These are phyloP conservation scores for Odontomyia ornata DNA, from an alignment of 2,888 invertebrate genomes.

Conservation along the genomic window DNA sequence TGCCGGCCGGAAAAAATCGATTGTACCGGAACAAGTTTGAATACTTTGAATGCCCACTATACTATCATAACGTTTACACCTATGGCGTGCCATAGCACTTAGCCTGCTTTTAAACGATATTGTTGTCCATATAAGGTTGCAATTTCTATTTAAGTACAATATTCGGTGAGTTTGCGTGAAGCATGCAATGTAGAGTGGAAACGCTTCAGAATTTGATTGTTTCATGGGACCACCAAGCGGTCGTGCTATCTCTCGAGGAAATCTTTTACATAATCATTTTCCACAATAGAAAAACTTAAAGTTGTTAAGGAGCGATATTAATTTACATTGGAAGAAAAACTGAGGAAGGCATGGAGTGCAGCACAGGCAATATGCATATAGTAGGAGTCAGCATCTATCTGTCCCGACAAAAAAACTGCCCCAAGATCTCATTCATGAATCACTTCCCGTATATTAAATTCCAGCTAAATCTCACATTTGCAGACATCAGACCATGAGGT, in stretches of 20 bases:
- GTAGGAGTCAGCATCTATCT: too few relatives aligned
- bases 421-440: not conserved
- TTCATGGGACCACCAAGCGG: too few relatives aligned
- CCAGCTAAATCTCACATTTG: not conserved
- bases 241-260: too few relatives aligned
- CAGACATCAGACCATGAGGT: not conserved
- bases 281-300: too few relatives aligned
- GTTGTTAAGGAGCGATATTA: too few relatives aligned
- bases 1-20: constrained; percentile 9
- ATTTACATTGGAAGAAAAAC: too few relatives aligned
- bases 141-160: not conserved
- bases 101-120: not conserved
- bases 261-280: too few relatives aligned
- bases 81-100: not conserved
- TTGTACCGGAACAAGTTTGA: not conserved
- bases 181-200: too few relatives aligned
- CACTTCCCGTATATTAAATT: not conserved
- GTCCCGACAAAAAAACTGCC: too few relatives aligned
- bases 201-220: too few relatives aligned
- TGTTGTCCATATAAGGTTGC: constrained; percentile 3
- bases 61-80: not conserved
- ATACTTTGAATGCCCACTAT: not conserved
- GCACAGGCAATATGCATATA: too few relatives aligned
- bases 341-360: too few relatives aligned
- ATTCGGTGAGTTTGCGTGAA: not conserved